Evolutionary conservation across 2,113 vertebrate species (phyloP), one percentile per base, ranked within the genome.

Genomic region (Podarcis raffonei): DNA sequence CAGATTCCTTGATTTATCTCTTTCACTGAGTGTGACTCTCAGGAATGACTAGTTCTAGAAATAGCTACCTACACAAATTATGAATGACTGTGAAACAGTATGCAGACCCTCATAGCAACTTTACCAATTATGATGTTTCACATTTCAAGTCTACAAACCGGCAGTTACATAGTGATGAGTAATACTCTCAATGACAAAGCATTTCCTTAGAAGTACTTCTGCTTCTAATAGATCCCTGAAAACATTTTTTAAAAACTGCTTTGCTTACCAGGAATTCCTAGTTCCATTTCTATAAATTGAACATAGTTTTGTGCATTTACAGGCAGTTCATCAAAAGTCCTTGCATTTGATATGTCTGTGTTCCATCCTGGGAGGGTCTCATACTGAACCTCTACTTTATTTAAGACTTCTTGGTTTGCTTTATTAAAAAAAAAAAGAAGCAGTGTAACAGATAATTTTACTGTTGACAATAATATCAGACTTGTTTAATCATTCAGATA

Each of bases 381-480:
- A 84, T 99, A 99, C 90, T 99, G 96, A 93, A 99, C 99, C 93
- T 99, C 98, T 80, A 99, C 98, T 91, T 97, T 98, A 91, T 98
- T 98, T 95, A 99, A 96, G 95, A 99, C 97, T 96, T 99, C 99
- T 42, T 99, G 98, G 97, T 99, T 99, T 94, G 99, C 99, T 99
- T 53, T 53, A 53, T 53, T 94, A 89, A 84, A 91, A 94, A 59
- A 18, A 95, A 22, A 95, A 95, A 25, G 94, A 13, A 90, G 92
- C 16, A n/a, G 7, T 39, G 77, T 80, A 81, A 35, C 25, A 42
- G 48, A 32, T n/a, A 82, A 42, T 91, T 90, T 85, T 69, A 27
- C 18, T 75, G 62, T 20, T 53, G 30, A 16, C 23, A 72, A 37
- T 65, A 27, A 87, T 5, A 32, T 35, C 81, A 68, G 27, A 77